Conservation (phyloP, 2,113 vertebrate genomes). For the Ursus arctos region DNA sequence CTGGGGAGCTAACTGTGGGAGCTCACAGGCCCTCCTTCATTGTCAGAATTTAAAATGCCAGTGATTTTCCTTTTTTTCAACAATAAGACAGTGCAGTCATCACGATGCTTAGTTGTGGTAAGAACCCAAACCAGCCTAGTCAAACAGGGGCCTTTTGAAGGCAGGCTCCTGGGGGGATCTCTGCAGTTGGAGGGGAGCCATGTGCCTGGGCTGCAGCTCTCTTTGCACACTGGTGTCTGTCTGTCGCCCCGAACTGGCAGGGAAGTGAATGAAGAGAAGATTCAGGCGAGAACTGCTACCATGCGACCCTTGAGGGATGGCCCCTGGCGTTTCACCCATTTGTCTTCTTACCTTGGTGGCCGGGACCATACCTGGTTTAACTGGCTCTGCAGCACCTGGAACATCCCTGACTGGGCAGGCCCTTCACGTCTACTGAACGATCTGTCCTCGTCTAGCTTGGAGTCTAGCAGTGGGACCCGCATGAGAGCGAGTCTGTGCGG, state of each 20-base stretch:
- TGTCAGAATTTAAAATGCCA: background rate
- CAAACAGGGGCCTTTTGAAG: background rate
- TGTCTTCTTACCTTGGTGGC: background rate
- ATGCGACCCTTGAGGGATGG: background rate
- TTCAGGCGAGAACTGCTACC: background rate
- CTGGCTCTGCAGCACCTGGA: background rate
- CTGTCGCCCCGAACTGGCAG: background rate
- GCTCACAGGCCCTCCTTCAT: background rate
- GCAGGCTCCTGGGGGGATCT: background rate
- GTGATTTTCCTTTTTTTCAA: background rate
- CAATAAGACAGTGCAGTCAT: background rate
- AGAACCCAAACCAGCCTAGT: background rate
- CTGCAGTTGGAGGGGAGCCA: rapidly evolving
- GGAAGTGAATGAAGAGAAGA: background rate
- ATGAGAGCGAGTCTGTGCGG: background rate
- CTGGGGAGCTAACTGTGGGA: background rate
- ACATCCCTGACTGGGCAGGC: background rate
- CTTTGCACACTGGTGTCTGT: too few relatives aligned
- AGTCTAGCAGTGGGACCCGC: background rate
- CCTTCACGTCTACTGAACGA: background rate
- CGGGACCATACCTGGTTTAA: too few relatives aligned
- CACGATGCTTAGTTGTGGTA: background rate
- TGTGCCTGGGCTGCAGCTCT: background rate
- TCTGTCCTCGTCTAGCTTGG: background rate
- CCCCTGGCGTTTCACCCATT: too few relatives aligned